These are phyloP conservation scores for Macrotis lagotis DNA, from an alignment of 2,113 vertebrate genomes.

Conservation along the genomic window DNA sequence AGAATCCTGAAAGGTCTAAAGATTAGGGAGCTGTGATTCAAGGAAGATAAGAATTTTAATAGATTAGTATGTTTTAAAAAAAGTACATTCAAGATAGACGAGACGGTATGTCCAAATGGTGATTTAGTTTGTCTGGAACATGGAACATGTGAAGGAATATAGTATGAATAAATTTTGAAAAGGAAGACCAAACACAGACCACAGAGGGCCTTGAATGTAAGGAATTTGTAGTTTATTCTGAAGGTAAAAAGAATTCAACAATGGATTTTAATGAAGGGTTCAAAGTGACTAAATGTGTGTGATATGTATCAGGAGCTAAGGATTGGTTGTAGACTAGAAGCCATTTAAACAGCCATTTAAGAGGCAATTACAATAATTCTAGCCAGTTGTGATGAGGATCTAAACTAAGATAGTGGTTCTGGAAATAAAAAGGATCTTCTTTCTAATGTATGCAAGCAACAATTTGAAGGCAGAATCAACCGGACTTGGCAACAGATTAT, in stretches of 20 bases:
- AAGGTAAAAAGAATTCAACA: background rate
- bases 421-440: background rate
- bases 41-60: background rate
- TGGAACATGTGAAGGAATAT: background rate
- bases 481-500: background rate
- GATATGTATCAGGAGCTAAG: background rate
- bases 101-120: background rate
- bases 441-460: background rate
- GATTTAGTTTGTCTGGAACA: background rate
- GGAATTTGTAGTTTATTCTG: background rate
- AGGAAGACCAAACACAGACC: background rate
- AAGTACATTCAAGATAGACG: background rate
- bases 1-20: background rate
- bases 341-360: background rate
- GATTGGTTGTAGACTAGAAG: background rate
- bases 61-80: background rate
- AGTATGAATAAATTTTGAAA: background rate
- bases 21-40: background rate
- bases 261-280: background rate
- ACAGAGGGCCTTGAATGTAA: background rate
- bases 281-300: background rate
- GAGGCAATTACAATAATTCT: background rate
- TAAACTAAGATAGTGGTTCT: background rate
- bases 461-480: background rate
- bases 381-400: background rate